A percentile compares a stretch with the other conserved stretches of the same genome.
Evolutionary conservation across 1,140 invertebrate species (phyloP).

Genomic region (Helicoverpa armigera): DNA sequence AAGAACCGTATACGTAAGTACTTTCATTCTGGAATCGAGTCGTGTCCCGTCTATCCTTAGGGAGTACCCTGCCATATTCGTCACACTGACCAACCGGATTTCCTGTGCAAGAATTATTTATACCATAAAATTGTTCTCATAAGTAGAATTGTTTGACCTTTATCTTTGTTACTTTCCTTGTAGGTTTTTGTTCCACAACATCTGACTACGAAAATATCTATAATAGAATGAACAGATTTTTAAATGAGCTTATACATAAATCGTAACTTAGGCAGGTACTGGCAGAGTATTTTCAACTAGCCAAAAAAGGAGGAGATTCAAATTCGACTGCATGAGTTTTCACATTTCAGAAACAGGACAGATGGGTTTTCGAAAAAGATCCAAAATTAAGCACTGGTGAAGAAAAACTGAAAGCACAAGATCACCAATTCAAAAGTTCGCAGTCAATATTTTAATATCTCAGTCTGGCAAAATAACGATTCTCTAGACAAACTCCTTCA

Average conservation of each 20-base stretch:
- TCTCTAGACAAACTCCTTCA: slow-evolving; percentile 31
- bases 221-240: no score
- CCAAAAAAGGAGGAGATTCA: no score
- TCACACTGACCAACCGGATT: slow-evolving; percentile 16
- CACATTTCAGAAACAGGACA: no score
- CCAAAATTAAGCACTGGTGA: no score
- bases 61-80: neutral
- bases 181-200: no score
- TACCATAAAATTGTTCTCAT: neutral
- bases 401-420: neutral
- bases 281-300: no score
- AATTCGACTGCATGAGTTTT: no score
- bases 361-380: no score
- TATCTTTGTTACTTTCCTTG: no score
- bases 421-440: neutral
- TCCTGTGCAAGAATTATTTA: slow-evolving; percentile 30
- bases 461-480: slow-evolving; percentile 17
- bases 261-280: no score
- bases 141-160: neutral
- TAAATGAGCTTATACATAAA: no score
- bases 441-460: slow-evolving; percentile 22
- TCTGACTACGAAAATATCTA: no score
- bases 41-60: slow-evolving; percentile 4
- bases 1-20: neutral
- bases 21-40: slow-evolving; percentile 23